phyloP scores from a whole-genome alignment of 2,113 vertebrate genomes.

The Pangasianodon hypophthalmus region DNA sequence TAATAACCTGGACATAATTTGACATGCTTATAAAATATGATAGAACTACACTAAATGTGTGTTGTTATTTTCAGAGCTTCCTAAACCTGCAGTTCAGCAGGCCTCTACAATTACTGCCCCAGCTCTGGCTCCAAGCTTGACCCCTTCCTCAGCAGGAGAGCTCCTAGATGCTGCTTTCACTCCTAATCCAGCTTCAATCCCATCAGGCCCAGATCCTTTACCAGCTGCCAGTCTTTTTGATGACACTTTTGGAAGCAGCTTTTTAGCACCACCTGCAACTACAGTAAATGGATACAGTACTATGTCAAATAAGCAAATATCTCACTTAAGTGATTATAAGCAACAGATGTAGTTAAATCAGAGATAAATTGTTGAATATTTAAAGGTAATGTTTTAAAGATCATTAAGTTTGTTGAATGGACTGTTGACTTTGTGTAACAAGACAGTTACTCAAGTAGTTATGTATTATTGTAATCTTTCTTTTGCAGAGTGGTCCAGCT shows the following conservation, averaged over 20 bases:
- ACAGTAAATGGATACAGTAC: constrained; percentile 54
- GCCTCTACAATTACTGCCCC: constrained; percentile 53
- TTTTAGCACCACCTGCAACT: constrained; percentile 69
- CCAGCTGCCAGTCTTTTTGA: constrained; percentile 73
- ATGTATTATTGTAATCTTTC: neutral
- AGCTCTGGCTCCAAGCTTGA: constrained; percentile 46
- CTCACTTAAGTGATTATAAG: neutral
- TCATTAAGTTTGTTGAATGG: neutral
- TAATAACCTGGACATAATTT: constrained; percentile 53
- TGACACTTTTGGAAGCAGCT: constrained; percentile 74
- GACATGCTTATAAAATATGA: no score
- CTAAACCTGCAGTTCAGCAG: constrained; percentile 68
- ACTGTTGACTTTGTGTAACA: neutral
- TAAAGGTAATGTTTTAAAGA: neutral
- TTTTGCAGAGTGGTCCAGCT: constrained; percentile 52
- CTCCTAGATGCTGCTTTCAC: constrained; percentile 65
- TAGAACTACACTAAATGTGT: neutral
- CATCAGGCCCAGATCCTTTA: constrained; percentile 44
- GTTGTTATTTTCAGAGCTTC: constrained; percentile 64
- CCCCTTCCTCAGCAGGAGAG: neutral
- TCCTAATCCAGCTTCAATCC: constrained; percentile 44
- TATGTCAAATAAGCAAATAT: constrained; percentile 60
- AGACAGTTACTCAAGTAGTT: neutral
- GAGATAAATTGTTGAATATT: neutral
- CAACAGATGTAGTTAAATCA: neutral